Base-by-base conservation (phyloP, 2,797 vertebrate genomes). In the Neosalanx taihuensis region DNA sequence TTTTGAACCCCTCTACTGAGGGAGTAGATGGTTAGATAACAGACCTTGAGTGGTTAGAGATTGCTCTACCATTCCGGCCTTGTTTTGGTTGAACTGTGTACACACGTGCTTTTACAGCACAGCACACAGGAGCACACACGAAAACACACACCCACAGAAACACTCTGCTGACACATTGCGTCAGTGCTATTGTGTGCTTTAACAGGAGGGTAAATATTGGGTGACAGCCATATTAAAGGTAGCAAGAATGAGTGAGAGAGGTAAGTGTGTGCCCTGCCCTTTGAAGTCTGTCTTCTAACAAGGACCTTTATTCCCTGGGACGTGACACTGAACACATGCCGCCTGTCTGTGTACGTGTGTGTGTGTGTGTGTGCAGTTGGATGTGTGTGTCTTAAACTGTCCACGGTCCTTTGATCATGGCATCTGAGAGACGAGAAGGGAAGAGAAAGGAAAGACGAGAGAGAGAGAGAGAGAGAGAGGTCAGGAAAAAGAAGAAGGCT, bases 331-430 rank as follows among this genome's bases (percentile, higher is more conserved):
- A 15, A 51, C 72, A 69, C 61, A 46, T 73, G 65, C 0, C 41
- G 70, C 18, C 20, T 46, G 37, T 33, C 69, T 41, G 30, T 62
- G 46, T 71, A 35, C 49, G 18, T 56, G 59, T 63, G 64, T n/a
- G 13, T 41, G 51, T 33, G 46, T 67, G 37, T 29, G 5, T 15
- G 60, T 51, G 15, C 62, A 29, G 9, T 23, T 63, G 59, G 49
- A 23, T 70, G 37, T n/a, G 1, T 31, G 62, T 30, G 17, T 3
- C 35, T 61, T 65, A 60, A 30, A 73, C 70, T 79, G 74, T 41
- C 73, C 67, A 61, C 74, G 41, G 5, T n/a, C 62, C 78, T 87
- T 88, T 87, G 85, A 85, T 84, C 68, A 64, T 82, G 73, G 75
- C 71, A 18, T 70, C 70, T 12, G 76, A 73, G 51, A 69, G 64